Evolutionary conservation across 2,113 vertebrate genomes (phyloP).

Genomic region (Mobula birostris): DNA sequence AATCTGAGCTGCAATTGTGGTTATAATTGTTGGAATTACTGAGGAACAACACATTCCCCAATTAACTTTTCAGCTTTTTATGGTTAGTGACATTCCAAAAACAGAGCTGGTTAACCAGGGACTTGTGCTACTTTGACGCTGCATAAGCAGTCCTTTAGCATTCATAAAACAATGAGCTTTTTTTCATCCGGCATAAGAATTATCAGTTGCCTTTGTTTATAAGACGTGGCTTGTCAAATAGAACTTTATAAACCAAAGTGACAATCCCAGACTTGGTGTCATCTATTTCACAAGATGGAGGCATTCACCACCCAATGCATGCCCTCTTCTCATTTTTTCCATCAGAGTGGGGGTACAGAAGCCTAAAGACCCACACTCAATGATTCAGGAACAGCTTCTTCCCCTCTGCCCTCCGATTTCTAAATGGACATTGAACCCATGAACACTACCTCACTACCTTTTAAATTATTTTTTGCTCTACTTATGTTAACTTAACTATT

Average conservation of each 20-base stretch:
- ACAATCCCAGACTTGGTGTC: neutral
- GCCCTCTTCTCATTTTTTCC: too few species aligned
- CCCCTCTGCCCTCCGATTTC: too few species aligned
- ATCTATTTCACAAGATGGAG: neutral
- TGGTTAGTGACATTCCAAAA: neutral
- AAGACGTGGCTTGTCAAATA: neutral
- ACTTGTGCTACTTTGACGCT: neutral
- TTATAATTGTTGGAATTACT: neutral
- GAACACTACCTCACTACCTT: too few species aligned
- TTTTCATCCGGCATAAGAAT: neutral
- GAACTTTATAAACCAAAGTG: neutral
- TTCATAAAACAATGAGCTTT: neutral
- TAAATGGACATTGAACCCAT: too few species aligned
- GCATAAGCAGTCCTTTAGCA: too few species aligned
- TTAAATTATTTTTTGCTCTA: too few species aligned
- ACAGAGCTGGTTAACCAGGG: neutral
- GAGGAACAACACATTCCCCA: neutral
- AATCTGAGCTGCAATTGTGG: slow-evolving; percentile 7
- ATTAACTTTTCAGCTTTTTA: neutral
- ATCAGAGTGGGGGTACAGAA: too few species aligned
- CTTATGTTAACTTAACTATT: too few species aligned
- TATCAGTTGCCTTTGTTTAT: neutral
- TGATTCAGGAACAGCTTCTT: too few species aligned
- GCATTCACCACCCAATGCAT: too few species aligned
- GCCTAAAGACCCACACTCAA: too few species aligned